Evolutionary conservation across 2,797 vertebrate genomes (phyloP), one percentile per base, ranked within the genome.

Genomic region (Taenioides sp.): DNA sequence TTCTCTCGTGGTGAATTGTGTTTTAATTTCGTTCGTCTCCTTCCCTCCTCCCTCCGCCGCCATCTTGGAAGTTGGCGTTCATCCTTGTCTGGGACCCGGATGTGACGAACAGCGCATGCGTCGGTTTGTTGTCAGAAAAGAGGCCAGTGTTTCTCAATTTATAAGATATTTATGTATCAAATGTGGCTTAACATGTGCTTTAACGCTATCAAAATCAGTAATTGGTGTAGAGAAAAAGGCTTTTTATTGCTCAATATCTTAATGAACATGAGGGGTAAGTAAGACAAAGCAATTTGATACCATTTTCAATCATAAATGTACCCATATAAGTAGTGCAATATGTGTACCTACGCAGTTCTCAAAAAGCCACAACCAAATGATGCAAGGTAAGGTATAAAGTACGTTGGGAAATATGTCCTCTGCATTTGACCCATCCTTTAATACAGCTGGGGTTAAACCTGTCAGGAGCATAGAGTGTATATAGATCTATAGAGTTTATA

Each of bases 11-110:
- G 96, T 98, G 94, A 98, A 98, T 87, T 98, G 97, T 93, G 96
- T 98, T 95, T 98, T 98, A 93, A 98, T 97, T 94, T 98, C 97
- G 96, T 97, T 98, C 96, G 97, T 97, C 96, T 97, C 96, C 96
- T 98, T 98, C 95, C 96, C 87, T 88, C 96, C 97, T 97, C 96
- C 97, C 96, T 97, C 97, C 96, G 96, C 94, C 96, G 97, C 97
- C 97, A 98, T 98, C 95, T 98, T 97, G 96, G 91, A 96, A 96
- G 96, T 95, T 95, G 96, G 95, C 96, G 94, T 95, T 97, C 96
- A 98, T 97, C 95, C 96, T 96, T 96, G 94, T 89, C 92, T 93
- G 91, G 87, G 76, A 84, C 96, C 96, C 96, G 96, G 96, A 98
- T 98, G 93, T 93, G 84, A 70, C 69, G 66, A 75, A 93, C 86